Percentiles rank a stretch among this genome's conserved stretches.
Evolutionary conservation across 2,113 vertebrate genomes (phyloP).

Genomic region (Sander lucioperca): DNA sequence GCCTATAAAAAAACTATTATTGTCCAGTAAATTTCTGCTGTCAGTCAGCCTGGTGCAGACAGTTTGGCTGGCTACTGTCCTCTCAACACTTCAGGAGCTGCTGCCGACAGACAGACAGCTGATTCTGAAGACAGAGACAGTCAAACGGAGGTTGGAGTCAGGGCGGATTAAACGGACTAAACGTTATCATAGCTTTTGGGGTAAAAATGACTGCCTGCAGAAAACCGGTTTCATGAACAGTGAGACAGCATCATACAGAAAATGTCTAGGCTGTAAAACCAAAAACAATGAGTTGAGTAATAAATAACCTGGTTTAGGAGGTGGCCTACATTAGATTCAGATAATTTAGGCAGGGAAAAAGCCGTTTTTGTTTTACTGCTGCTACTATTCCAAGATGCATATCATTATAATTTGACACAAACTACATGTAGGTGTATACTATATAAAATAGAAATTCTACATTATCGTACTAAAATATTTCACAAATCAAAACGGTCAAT

Average conservation of each 20-base stretch:
- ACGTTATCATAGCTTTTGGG: background rate
- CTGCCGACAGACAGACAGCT: slow-evolving; percentile 14
- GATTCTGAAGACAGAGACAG: background rate
- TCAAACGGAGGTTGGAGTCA: background rate
- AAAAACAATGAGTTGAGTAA: background rate
- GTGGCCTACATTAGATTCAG: no score
- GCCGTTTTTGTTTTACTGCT: no score
- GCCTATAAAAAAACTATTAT: background rate
- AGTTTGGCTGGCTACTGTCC: background rate
- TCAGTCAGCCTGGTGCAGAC: background rate
- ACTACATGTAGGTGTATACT: background rate
- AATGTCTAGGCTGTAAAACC: background rate
- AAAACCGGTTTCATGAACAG: background rate
- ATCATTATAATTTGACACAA: background rate
- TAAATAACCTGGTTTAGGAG: no score
- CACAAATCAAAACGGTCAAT: no score
- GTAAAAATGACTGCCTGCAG: background rate
- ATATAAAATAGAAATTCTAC: background rate
- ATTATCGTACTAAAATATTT: background rate
- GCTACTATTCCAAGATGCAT: background rate
- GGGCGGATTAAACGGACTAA: background rate
- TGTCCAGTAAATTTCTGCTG: background rate
- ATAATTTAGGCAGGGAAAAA: no score
- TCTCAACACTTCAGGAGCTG: background rate
- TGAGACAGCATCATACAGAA: background rate